Evolutionary conservation across 1,140 invertebrate genomes (phyloP).

Genomic region (Zaprionus capensis): DNA sequence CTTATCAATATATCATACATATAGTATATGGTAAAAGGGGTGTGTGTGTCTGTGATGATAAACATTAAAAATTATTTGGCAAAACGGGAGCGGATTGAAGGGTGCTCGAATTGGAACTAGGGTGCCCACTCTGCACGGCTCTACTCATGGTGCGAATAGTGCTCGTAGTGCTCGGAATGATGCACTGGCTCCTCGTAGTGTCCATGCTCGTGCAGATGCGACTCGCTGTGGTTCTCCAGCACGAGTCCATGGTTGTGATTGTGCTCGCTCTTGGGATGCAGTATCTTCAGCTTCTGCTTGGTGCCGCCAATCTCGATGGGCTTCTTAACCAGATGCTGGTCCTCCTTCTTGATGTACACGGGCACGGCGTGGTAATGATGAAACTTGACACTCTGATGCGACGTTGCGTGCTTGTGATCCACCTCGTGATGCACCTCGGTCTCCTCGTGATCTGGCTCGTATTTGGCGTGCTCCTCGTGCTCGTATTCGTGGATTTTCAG

Average conservation of each 20-base stretch:
- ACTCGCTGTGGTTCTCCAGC: slow-evolving; percentile 86
- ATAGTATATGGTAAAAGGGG: not conserved
- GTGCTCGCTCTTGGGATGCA: slow-evolving; percentile 86
- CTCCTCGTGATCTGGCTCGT: slow-evolving; percentile 85
- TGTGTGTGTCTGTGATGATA: slow-evolving; percentile 4
- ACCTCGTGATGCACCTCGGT: slow-evolving; percentile 86
- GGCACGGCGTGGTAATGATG: slow-evolving; percentile 88
- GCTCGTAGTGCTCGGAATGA: slow-evolving; percentile 75
- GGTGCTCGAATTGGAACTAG: slow-evolving; percentile 6
- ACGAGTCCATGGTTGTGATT: slow-evolving; percentile 86
- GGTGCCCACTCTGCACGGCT: not conserved
- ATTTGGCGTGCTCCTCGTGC: slow-evolving; percentile 58
- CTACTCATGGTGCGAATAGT: slow-evolving; percentile 76
- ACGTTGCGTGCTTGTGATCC: slow-evolving; percentile 87
- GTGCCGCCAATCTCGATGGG: slow-evolving; percentile 87
- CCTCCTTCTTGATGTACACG: slow-evolving; percentile 88
- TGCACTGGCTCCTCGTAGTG: slow-evolving; percentile 82
- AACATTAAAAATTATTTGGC: slow-evolving; percentile 62
- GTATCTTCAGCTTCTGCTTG: slow-evolving; percentile 86
- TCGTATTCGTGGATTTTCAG: slow-evolving; percentile 76
- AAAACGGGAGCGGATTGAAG: slow-evolving; percentile 23
- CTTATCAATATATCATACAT: slow-evolving; percentile 39
- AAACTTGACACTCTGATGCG: slow-evolving; percentile 88
- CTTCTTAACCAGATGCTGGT: slow-evolving; percentile 87
- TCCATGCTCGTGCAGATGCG: slow-evolving; percentile 85